Percentiles rank a stretch among this genome's conserved stretches.
These are phyloP conservation scores for Mantis religiosa DNA, from an alignment of 2,888 invertebrate species.

Conservation along the genomic window DNA sequence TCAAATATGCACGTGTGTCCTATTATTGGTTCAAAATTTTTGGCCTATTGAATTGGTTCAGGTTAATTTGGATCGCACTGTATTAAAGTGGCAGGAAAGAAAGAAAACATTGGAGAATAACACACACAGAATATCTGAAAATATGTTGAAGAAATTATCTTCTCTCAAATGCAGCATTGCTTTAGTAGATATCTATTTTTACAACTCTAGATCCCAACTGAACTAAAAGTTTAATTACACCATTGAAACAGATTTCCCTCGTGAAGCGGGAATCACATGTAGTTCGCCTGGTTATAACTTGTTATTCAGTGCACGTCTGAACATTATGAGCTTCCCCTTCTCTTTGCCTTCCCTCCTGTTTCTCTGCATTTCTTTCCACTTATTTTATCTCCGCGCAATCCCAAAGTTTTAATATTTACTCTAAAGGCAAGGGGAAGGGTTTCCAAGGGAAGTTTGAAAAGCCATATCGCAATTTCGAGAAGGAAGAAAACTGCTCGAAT, in stretches of 20 bases:
- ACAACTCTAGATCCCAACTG: not conserved
- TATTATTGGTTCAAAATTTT: too few relatives aligned
- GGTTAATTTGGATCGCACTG: too few relatives aligned
- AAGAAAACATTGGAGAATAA: too few relatives aligned
- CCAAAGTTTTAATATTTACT: constrained; percentile 18
- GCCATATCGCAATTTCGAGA: constrained; percentile 1
- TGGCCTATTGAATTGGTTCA: too few relatives aligned
- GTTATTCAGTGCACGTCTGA: constrained; percentile 12
- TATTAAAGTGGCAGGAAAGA: too few relatives aligned
- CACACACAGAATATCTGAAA: too few relatives aligned
- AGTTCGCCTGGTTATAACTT: not conserved
- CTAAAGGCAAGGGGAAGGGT: not conserved
- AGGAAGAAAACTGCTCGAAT: not conserved
- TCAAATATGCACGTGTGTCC: too few relatives aligned
- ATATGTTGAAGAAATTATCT: too few relatives aligned
- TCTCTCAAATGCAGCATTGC: not conserved
- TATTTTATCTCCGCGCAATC: not conserved
- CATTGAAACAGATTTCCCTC: not conserved
- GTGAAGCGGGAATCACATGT: not conserved
- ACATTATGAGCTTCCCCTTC: constrained; percentile 8
- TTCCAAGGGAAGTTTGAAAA: constrained; percentile 9
- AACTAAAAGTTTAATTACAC: constrained; percentile 12
- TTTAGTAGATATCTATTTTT: not conserved
- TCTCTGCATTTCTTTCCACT: not conserved
- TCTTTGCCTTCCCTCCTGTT: not conserved